Evolutionary conservation across 2,888 invertebrate species (phyloP).

Genomic region (Meliscaeva auricollis): DNA sequence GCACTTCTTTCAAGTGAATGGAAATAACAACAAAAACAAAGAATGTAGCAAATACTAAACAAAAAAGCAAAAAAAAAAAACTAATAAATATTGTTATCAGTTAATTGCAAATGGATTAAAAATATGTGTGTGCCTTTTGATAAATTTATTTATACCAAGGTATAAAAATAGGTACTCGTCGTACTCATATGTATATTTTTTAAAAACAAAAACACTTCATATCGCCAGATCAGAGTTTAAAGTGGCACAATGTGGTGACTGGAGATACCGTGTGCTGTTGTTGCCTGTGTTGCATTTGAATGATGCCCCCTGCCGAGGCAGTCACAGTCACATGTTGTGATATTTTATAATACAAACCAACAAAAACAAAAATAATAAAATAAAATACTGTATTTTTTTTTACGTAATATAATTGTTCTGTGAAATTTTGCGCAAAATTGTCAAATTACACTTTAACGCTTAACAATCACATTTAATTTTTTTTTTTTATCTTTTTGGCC

Average conservation of each 20-base stretch:
- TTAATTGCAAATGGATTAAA: constrained; percentile 31
- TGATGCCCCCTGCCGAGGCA: constrained; percentile 33
- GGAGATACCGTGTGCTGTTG: neutral
- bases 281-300: neutral
- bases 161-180: neutral
- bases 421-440: constrained; percentile 60
- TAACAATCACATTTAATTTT: constrained; percentile 18
- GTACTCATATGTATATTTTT: neutral
- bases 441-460: constrained; percentile 56
- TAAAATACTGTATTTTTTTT: constrained; percentile 21
- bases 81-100: constrained; percentile 49
- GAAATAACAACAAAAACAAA: constrained; percentile 12
- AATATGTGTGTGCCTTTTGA: constrained; percentile 5
- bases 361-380: too few species aligned
- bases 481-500: constrained; percentile 21
- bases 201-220: neutral
- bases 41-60: constrained; percentile 5
- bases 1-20: constrained; percentile 53
- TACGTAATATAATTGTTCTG: constrained; percentile 12
- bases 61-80: constrained; percentile 1
- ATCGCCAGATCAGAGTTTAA: constrained; percentile 13
- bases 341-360: neutral
- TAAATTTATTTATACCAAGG: neutral
- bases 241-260: constrained; percentile 8
- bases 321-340: constrained; percentile 38